Evolutionary conservation across 2,888 invertebrate species (phyloP).

Genomic region (Tubulanus polymorphus): DNA sequence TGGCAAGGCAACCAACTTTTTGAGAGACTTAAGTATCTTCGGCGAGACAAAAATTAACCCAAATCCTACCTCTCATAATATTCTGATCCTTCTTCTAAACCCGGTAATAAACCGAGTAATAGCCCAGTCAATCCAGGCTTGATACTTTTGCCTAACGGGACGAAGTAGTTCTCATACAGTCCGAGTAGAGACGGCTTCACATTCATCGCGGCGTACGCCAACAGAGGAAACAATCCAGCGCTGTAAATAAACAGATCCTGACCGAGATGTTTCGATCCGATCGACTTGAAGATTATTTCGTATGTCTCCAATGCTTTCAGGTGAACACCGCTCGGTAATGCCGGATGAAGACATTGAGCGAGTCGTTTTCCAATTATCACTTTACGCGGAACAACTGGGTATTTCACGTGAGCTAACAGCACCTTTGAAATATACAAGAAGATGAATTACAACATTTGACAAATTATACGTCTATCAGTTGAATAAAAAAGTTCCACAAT

Average conservation of each 20-base stretch:
- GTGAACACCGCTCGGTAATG: conserved; percentile 85
- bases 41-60: not conserved
- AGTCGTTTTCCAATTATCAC: conserved; percentile 85
- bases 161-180: conserved; percentile 82
- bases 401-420: conserved; percentile 72
- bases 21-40: no score
- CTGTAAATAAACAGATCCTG: conserved; percentile 78
- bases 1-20: no score
- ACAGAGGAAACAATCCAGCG: conserved; percentile 78
- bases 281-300: conserved; percentile 82
- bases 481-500: no score
- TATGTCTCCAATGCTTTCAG: conserved; percentile 87
- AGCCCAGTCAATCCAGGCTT: conserved; percentile 81
- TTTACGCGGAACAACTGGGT: conserved; percentile 78
- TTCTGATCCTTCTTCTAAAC: conserved; percentile 80
- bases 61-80: conserved; percentile 68
- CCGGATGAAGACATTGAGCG: conserved; percentile 91
- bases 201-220: conserved; percentile 84
- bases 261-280: conserved; percentile 73
- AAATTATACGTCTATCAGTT: no score
- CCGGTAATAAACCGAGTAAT: conserved; percentile 81
- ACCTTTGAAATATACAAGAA: no score
- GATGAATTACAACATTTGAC: no score
- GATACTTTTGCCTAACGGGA: conserved; percentile 71
- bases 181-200: conserved; percentile 76